These are phyloP conservation scores for Unio pictorum DNA, from an alignment of 2,888 invertebrate species.

Conservation along the genomic window DNA sequence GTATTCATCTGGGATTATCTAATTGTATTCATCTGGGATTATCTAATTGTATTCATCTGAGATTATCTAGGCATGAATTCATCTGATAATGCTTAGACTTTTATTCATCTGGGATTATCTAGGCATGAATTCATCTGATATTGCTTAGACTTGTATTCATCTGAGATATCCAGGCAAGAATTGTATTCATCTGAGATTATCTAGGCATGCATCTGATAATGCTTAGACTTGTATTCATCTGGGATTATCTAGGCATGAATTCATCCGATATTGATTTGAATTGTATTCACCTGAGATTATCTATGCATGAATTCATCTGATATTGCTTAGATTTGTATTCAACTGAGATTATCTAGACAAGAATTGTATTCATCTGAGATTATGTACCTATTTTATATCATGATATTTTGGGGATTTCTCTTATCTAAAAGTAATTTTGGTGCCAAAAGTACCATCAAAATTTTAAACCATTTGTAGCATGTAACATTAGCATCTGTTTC, in stretches of 20 bases:
- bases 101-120: not conserved
- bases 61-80: constrained; percentile 89
- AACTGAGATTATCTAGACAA: not conserved
- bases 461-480: no score
- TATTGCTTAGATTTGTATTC: constrained; percentile 36
- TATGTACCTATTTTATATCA: no score
- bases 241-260: not conserved
- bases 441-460: no score
- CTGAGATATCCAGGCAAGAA: not conserved
- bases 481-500: no score
- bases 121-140: no score
- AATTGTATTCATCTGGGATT: not conserved
- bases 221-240: constrained; percentile 74
- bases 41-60: constrained; percentile 77
- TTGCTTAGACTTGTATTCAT: not conserved
- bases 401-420: no score
- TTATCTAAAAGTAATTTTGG: no score
- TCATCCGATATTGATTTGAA: not conserved
- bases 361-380: not conserved
- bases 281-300: constrained; percentile 94
- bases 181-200: not conserved
- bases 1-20: not conserved
- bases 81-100: no score
- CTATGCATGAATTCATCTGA: constrained; percentile 78
- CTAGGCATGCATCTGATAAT: no score